A percentile compares a stretch with the other conserved stretches of the same genome.
These are phyloP conservation scores for Nothoprocta pentlandii DNA, from an alignment of 2,113 vertebrate genomes.

Conservation along the genomic window DNA sequence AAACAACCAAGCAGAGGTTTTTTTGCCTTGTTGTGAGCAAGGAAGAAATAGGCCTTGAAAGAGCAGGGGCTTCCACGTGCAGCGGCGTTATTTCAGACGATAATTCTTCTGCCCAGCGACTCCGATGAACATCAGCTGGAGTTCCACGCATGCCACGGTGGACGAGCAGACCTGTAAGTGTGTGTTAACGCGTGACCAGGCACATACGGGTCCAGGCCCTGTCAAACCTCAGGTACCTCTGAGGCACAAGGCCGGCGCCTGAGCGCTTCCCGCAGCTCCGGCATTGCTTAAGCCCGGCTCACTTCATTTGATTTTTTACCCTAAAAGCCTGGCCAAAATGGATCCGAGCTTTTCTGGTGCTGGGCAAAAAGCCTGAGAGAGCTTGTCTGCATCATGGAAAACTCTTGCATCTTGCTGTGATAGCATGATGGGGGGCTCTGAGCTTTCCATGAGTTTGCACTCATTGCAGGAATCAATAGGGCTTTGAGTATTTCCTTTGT, in stretches of 20 bases:
- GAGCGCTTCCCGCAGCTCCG: background rate
- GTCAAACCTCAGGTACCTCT: background rate
- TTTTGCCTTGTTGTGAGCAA: background rate
- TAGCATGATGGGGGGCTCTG: background rate
- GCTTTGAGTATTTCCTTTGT: background rate
- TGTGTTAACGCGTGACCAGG: background rate
- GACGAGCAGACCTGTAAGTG: background rate
- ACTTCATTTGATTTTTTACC: background rate
- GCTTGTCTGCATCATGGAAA: background rate
- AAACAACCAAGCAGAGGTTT: background rate
- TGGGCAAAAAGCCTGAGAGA: background rate
- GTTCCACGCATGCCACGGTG: background rate
- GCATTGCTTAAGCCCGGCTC: background rate
- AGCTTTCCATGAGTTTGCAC: background rate
- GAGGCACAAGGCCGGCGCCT: accelerated
- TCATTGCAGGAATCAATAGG: background rate
- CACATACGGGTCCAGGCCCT: accelerated
- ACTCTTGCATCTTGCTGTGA: background rate
- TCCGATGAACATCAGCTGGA: background rate
- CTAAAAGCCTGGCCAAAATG: background rate
- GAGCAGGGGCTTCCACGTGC: background rate
- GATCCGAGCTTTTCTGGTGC: background rate
- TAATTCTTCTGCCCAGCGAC: background rate
- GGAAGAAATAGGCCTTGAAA: background rate
- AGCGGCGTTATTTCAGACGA: background rate